Percentiles rank a stretch among this genome's conserved stretches.
phyloP scores from a whole-genome alignment of 2,888 invertebrate species.

The Macaria liturata region DNA sequence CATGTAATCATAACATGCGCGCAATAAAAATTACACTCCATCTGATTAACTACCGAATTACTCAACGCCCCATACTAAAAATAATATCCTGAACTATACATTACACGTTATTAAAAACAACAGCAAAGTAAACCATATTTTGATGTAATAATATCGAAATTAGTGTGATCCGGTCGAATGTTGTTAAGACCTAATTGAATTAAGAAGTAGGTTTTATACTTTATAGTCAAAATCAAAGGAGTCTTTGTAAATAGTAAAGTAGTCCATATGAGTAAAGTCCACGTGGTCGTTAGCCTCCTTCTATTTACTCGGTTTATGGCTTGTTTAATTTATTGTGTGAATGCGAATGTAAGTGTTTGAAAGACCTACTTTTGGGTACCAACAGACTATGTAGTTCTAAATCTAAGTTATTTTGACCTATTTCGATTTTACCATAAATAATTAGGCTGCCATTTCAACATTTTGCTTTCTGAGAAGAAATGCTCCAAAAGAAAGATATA shows the following conservation, averaged over 20 bases:
- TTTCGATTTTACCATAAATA: too few species aligned
- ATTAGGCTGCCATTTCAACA: too few species aligned
- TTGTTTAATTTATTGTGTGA: constrained; percentile 30
- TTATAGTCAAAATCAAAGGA: constrained; percentile 33
- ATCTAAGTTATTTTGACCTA: too few species aligned
- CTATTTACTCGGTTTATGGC: constrained; percentile 26
- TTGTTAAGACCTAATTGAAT: not conserved
- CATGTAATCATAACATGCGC: constrained; percentile 28
- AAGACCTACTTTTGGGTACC: not conserved
- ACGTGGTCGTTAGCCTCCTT: constrained; percentile 36
- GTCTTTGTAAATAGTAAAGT: constrained; percentile 37
- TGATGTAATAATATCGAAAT: constrained; percentile 1
- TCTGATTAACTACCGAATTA: constrained; percentile 36
- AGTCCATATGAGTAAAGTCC: constrained; percentile 30
- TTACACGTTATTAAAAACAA: constrained; percentile 1
- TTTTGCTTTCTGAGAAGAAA: too few species aligned
- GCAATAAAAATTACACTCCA: constrained; percentile 35
- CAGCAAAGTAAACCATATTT: constrained; percentile 2
- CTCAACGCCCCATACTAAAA: constrained; percentile 26
- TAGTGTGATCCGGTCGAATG: not conserved
- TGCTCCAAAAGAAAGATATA: too few species aligned
- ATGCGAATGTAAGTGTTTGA: constrained; percentile 5
- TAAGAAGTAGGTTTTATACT: constrained; percentile 14
- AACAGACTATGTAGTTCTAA: too few species aligned
- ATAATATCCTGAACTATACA: constrained; percentile 20